Base-by-base conservation (phyloP, 2,888 invertebrate species). In the Pheosia gnoma region DNA sequence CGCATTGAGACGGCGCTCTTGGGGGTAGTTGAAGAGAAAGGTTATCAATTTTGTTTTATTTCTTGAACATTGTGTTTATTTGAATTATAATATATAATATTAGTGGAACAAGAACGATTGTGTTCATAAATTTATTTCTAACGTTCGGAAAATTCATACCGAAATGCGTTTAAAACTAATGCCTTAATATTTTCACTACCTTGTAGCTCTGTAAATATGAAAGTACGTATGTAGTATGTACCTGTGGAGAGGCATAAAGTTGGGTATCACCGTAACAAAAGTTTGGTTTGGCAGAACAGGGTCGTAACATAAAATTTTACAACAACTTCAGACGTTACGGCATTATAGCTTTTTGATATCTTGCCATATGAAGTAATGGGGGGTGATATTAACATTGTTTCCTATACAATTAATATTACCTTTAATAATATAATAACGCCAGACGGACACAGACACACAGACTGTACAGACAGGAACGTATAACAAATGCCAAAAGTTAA, bases 301-400 rank as follows among this genome's bases (percentile, higher is more conserved):
- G 86, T 86, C 87, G 88, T 89, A 87, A 87, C 90, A 86, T 90
- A 89, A 90, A 89, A 90, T 90, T 90, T 91, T 89, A 90, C 89
- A 90, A 87, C 89, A 88, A 90, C 85, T 90, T 89, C 83, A 85
- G 89, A 89, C 86, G 86, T 84, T 80, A 83, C 75, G 77, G 83
- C 85, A 84, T 88, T 90, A 90, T 86, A 66, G 85, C 87, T 87
- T 88, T 90, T 90, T 90, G 87, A 90, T 90, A 90, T 89, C 89
- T 88, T 84, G 80, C 85, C 85, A 81, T 82, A 83, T 84, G 84
- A 87, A 85, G 88, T 88, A 88, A 88, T 89, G 85, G 85, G 81
- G 84, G 84, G 83, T 82, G 86, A 87, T 88, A 85, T 85, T 72
- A 83, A 82, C 62, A 78, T 81, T 79, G 80, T 75, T 78, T 75